Evolutionary conservation across 2,113 vertebrate species (phyloP), one percentile per base, ranked within the genome.

Genomic region (Microtus richardsoni): DNA sequence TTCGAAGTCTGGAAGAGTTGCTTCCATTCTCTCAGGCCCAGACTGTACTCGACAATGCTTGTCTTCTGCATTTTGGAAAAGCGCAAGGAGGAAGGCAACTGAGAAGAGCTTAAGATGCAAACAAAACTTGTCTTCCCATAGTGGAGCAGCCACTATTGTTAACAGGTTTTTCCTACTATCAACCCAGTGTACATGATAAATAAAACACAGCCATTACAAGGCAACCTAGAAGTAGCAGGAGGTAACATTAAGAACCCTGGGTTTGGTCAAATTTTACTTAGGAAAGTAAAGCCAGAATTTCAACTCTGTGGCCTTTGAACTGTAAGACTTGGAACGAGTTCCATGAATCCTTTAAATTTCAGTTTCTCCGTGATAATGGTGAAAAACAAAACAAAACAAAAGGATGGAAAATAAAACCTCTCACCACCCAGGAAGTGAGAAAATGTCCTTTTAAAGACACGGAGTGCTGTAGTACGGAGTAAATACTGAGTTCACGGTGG

Each of bases 281-380:
- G 60, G 88, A 93, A 90, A 92, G 36, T 60, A 73, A 95, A 90
- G 80, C 54, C 28, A 88, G 39, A 70, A 94, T 91, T 66, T 52
- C 33, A 77, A 39, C 12, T 95, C 17, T 41, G 3, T 41, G 64
- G 49, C 19, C 87, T 87, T 41, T 49, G 78, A 91, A 68, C 52
- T n/a, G 0, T 14, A 58, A 9, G 58, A 71, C 74, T 60, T 60
- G 13, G 44, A 52, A 52, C 19, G 24, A 75, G 73, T 71, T n/a
- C 74, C 8, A 41, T 2, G 68, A 22, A 17, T 79, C 85, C 30
- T 91, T 70, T 84, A 52, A 87, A 89, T 89, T 85, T 88, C 3
- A 52, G 41, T 77, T 92, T 89, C 33, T 88, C 36, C 5, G 1
- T 66, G 33, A 66, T 24, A 54, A 78, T 70, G 75, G 73, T 60